Evolutionary conservation across 2,888 invertebrate species (phyloP).

Genomic region (Agelastica alni): DNA sequence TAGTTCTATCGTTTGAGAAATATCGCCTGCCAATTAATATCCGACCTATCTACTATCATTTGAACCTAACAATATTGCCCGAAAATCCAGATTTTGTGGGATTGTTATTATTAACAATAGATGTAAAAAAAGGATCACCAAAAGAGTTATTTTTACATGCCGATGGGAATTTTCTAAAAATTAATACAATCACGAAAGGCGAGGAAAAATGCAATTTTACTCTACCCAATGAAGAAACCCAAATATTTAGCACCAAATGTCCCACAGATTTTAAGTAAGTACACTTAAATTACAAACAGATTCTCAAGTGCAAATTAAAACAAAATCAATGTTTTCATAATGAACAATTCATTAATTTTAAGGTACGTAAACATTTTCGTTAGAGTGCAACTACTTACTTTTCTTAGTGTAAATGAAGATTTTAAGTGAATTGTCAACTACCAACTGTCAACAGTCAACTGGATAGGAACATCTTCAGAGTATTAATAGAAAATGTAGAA

Average conservation of each 20-base stretch:
- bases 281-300: neutral
- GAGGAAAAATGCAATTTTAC: neutral
- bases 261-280: constrained; percentile 6
- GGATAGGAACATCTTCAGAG: too few relatives aligned
- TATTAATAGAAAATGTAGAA: too few relatives aligned
- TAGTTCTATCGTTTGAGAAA: too few relatives aligned
- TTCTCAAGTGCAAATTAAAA: neutral
- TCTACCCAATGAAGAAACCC: constrained; percentile 3
- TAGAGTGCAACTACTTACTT: too few relatives aligned
- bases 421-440: too few relatives aligned
- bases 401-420: too few relatives aligned
- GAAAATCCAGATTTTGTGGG: constrained; percentile 24
- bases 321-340: too few relatives aligned
- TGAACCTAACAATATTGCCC: constrained; percentile 47
- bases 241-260: constrained; percentile 19
- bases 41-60: constrained; percentile 58
- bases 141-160: constrained; percentile 18
- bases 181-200: constrained; percentile 1
- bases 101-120: constrained; percentile 21
- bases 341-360: too few relatives aligned
- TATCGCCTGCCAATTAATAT: constrained; percentile 60
- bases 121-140: neutral
- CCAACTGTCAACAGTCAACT: too few relatives aligned
- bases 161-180: constrained; percentile 13
- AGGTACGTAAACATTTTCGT: too few relatives aligned